Evolutionary conservation across 2,113 vertebrate genomes (phyloP).

Genomic region (Oreochromis spilurus): DNA sequence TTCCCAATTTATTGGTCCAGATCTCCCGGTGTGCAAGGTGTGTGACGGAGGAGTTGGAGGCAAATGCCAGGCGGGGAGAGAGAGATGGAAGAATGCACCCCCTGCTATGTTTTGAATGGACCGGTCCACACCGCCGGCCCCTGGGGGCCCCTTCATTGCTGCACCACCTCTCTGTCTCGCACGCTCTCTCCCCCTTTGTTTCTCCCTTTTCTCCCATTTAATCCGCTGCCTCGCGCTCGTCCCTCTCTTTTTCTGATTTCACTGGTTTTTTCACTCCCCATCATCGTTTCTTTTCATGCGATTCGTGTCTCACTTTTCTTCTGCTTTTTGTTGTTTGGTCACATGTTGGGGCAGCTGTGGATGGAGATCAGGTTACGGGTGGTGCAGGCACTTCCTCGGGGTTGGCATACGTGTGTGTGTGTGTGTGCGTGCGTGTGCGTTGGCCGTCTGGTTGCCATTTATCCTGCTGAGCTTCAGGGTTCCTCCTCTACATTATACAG

Average conservation of each 20-base stretch:
- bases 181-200: background rate
- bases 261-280: background rate
- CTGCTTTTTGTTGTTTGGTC: conserved; percentile 63
- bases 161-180: conserved; percentile 33
- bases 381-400: conserved; percentile 75
- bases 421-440: background rate
- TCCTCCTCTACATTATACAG: conserved; percentile 28
- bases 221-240: background rate
- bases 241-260: background rate
- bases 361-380: conserved; percentile 88
- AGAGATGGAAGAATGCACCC: conserved; percentile 36
- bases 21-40: conserved; percentile 16
- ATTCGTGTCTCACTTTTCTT: background rate
- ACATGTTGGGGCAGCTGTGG: conserved; percentile 90
- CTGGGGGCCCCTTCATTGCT: conserved; percentile 49
- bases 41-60: conserved; percentile 28
- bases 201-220: background rate
- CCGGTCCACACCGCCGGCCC: conserved; percentile 12
- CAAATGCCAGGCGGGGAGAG: background rate
- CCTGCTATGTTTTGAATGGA: conserved; percentile 34
- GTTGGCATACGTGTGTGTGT: background rate
- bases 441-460: conserved; percentile 82
- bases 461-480: conserved; percentile 55
- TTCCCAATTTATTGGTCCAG: conserved; percentile 32
- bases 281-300: conserved; percentile 22